A percentile compares a stretch with the other conserved stretches of the same genome.
These are phyloP conservation scores for Coryphaenoides rupestris DNA, from an alignment of 2,113 vertebrate genomes.

Conservation along the genomic window DNA sequence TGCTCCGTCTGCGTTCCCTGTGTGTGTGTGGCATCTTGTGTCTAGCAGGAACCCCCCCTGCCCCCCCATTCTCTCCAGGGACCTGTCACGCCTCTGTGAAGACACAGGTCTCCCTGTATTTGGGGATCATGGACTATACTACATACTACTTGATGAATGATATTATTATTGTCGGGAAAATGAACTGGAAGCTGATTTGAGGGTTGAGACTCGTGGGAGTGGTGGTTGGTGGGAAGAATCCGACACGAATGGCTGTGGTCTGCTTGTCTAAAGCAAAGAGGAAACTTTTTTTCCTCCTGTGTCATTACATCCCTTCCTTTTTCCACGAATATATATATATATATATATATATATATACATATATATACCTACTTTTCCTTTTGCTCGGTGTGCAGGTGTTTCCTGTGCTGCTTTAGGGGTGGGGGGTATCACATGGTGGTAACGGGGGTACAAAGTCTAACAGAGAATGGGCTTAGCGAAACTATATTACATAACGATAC, in stretches of 20 bases:
- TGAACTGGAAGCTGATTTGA: too few species aligned
- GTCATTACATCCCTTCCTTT: too few species aligned
- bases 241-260: too few species aligned
- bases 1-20: constrained; percentile 21
- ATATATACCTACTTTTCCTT: not conserved
- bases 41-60: constrained; percentile 13
- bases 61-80: not conserved
- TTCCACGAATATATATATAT: not conserved
- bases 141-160: too few species aligned
- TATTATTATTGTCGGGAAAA: too few species aligned
- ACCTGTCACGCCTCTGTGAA: constrained; percentile 12
- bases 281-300: not conserved
- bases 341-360: too few species aligned
- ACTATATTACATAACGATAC: too few species aligned
- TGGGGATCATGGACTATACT: not conserved
- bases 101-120: constrained; percentile 4
- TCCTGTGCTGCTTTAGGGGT: constrained; percentile 15
- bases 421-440: constrained; percentile 1
- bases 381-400: constrained; percentile 26
- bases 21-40: constrained; percentile 17
- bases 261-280: too few species aligned
- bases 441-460: too few species aligned
- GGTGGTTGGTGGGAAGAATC: too few species aligned
- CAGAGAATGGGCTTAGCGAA: too few species aligned
- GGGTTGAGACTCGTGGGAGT: too few species aligned